phyloP scores from a whole-genome alignment of 2,888 invertebrate genomes.

The Drosophila austrosaltans region DNA sequence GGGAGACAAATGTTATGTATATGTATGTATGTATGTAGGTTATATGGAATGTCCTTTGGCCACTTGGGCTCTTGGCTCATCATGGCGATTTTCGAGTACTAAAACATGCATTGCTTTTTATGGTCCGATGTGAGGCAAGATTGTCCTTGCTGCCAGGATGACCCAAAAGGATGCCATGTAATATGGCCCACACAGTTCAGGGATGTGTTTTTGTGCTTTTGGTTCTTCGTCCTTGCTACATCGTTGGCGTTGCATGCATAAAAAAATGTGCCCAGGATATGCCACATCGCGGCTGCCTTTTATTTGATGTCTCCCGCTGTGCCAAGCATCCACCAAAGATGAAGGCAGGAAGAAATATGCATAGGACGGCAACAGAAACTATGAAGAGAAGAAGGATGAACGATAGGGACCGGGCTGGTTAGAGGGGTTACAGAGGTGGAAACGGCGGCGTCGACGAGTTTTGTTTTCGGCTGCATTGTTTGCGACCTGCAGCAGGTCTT shows the following conservation, averaged over 20 bases:
- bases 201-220: constrained; percentile 24
- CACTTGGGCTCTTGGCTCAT: constrained; percentile 63
- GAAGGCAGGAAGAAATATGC: constrained; percentile 26
- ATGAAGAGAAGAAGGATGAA: too few species aligned
- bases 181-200: constrained; percentile 50
- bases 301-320: constrained; percentile 55
- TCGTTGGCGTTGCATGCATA: constrained; percentile 72
- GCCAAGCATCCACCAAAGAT: constrained; percentile 44
- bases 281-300: constrained; percentile 55
- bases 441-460: constrained; percentile 55
- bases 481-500: constrained; percentile 30
- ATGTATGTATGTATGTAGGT: not conserved
- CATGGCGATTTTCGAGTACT: constrained; percentile 65
- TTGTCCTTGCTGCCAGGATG: constrained; percentile 24
- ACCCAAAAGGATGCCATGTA: constrained; percentile 54
- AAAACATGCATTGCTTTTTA: constrained; percentile 75
- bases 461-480: constrained; percentile 39
- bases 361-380: constrained; percentile 20
- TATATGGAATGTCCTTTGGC: constrained; percentile 27
- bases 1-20: not conserved
- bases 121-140: constrained; percentile 20
- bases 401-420: too few species aligned
- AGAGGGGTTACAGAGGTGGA: constrained; percentile 41
- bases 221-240: constrained; percentile 21
- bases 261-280: constrained; percentile 67